Evolutionary conservation across 2,888 invertebrate genomes (phyloP).

Genomic region (Polietes domitor): DNA sequence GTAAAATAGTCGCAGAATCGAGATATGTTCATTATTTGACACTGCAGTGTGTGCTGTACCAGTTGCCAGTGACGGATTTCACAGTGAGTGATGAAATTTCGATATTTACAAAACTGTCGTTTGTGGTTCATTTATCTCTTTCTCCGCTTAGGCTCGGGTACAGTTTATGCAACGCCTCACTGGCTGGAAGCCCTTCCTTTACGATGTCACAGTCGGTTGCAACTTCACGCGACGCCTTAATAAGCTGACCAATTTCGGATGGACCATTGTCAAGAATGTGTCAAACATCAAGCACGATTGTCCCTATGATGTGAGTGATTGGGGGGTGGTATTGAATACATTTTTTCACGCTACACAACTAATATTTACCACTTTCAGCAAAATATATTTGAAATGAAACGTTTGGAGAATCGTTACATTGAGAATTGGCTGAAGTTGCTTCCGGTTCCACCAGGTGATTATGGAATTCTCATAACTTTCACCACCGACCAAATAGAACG

Average conservation of each 20-base stretch:
- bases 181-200: constrained; percentile 21
- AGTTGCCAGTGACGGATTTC: constrained; percentile 3
- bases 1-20: background rate
- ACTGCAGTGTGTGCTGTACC: background rate
- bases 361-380: background rate
- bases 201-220: background rate
- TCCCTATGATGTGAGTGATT: background rate
- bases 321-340: too few species aligned
- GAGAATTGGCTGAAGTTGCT: background rate
- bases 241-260: background rate
- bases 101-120: background rate
- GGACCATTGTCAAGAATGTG: background rate
- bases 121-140: too few species aligned
- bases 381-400: background rate
- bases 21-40: background rate
- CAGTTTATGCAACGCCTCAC: background rate
- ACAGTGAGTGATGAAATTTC: background rate
- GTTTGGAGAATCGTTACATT: background rate
- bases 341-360: background rate
- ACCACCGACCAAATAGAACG: background rate
- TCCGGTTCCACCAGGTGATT: background rate
- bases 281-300: background rate
- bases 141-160: background rate
- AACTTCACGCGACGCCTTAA: background rate
- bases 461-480: background rate